phyloP scores from a whole-genome alignment of 2,888 invertebrate genomes.

The Pyrrhia umbra region DNA sequence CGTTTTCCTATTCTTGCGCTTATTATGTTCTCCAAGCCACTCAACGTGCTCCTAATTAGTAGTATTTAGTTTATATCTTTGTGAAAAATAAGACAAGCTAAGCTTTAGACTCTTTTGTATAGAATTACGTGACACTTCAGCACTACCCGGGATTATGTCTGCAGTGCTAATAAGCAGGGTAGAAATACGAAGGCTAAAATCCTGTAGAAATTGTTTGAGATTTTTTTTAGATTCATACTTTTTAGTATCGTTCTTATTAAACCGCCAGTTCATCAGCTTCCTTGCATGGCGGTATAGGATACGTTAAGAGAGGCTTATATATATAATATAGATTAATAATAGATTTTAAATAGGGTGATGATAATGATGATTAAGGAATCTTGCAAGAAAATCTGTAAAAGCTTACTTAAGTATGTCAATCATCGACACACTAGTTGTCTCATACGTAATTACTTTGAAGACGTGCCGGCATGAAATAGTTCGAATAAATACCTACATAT shows the following conservation, averaged over 20 bases:
- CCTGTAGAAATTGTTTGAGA: neutral
- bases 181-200: neutral
- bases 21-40: conserved; percentile 6
- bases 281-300: too few relatives aligned
- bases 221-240: neutral
- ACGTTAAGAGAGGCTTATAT: too few relatives aligned
- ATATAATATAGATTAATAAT: too few relatives aligned
- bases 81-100: conserved; percentile 9
- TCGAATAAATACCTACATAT: conserved; percentile 13
- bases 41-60: conserved; percentile 24
- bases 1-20: conserved; percentile 16
- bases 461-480: neutral
- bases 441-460: neutral
- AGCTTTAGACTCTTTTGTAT: conserved; percentile 6
- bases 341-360: too few relatives aligned
- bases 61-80: conserved; percentile 23
- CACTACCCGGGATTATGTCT: conserved; percentile 24
- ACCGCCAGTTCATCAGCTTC: too few relatives aligned
- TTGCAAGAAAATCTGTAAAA: too few relatives aligned
- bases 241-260: too few relatives aligned
- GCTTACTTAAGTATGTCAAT: neutral
- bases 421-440: neutral
- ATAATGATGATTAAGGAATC: too few relatives aligned
- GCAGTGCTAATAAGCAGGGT: conserved; percentile 8
- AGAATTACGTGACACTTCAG: conserved; percentile 27